These are phyloP conservation scores for Leptestheria dahalacensis DNA, from an alignment of 1,140 invertebrate genomes.

Conservation along the genomic window DNA sequence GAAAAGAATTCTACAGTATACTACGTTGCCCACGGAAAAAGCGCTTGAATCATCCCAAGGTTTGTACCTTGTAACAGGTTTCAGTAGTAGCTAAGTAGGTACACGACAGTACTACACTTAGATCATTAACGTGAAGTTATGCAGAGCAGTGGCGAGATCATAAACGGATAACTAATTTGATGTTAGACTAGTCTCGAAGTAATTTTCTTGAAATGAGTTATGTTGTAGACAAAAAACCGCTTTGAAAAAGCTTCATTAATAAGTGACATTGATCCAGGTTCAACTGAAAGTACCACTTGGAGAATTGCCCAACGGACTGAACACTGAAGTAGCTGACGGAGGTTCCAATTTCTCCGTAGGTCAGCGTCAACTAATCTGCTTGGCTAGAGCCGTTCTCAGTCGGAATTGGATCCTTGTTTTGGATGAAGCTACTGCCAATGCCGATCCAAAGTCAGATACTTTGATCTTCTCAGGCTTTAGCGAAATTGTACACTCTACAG, in stretches of 20 bases:
- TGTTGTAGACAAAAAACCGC: neutral
- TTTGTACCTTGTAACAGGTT: slow-evolving; percentile 22
- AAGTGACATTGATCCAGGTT: slow-evolving; percentile 20
- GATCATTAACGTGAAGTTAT: neutral
- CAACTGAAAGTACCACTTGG: slow-evolving; percentile 47
- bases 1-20: slow-evolving; percentile 34
- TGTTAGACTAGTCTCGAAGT: neutral
- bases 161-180: no score
- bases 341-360: slow-evolving; percentile 66
- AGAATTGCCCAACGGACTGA: slow-evolving; percentile 44
- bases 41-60: slow-evolving; percentile 19
- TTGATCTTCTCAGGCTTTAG: neutral
- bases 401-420: slow-evolving; percentile 47
- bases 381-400: slow-evolving; percentile 43
- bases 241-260: slow-evolving; percentile 29
- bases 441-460: slow-evolving; percentile 44
- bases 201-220: slow-evolving; percentile 15
- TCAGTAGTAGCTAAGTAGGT: no score
- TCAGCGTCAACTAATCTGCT: slow-evolving; percentile 56
- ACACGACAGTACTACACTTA: neutral
- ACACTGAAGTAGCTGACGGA: slow-evolving; percentile 52
- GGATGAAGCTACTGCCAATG: slow-evolving; percentile 58
- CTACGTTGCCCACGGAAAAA: slow-evolving; percentile 26
- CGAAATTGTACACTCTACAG: slow-evolving; percentile 10
- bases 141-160: no score